These are phyloP conservation scores for Leptinotarsa undecemlineata DNA, from an alignment of 1,140 invertebrate species.

Conservation along the genomic window DNA sequence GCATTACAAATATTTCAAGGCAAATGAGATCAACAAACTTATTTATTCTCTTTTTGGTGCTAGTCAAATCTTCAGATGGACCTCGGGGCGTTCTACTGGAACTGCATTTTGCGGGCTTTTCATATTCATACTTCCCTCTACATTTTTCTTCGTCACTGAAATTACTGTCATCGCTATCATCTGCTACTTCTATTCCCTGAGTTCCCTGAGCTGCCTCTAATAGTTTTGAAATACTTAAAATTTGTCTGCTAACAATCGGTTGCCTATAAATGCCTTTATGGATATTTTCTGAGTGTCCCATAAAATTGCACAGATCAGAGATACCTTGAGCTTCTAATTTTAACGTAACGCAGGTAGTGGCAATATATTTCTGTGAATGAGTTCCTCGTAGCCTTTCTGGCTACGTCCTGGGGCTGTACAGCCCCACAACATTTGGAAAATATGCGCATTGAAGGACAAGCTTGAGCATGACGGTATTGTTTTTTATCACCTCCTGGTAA, in stretches of 20 bases:
- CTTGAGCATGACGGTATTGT: constrained; percentile 10
- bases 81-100: constrained; percentile 15
- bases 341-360: constrained; percentile 19
- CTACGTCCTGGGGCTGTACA: too few relatives aligned
- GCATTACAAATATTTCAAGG: neutral
- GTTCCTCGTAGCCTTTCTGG: constrained; percentile 24
- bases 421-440: constrained; percentile 24
- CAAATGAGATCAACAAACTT: neutral
- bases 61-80: constrained; percentile 24
- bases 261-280: constrained; percentile 27
- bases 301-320: constrained; percentile 14
- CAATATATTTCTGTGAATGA: constrained; percentile 25
- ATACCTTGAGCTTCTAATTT: constrained; percentile 22
- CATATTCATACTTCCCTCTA: neutral
- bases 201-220: neutral
- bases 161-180: neutral
- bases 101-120: neutral
- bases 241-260: constrained; percentile 18
- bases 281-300: constrained; percentile 22
- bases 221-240: constrained; percentile 18
- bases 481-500: neutral
- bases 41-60: neutral
- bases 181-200: constrained; percentile 8
- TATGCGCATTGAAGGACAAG: constrained; percentile 27
- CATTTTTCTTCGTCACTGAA: neutral